Base-by-base conservation (phyloP, 2,797 vertebrate species). In the Scolopax bukidnonensis region DNA sequence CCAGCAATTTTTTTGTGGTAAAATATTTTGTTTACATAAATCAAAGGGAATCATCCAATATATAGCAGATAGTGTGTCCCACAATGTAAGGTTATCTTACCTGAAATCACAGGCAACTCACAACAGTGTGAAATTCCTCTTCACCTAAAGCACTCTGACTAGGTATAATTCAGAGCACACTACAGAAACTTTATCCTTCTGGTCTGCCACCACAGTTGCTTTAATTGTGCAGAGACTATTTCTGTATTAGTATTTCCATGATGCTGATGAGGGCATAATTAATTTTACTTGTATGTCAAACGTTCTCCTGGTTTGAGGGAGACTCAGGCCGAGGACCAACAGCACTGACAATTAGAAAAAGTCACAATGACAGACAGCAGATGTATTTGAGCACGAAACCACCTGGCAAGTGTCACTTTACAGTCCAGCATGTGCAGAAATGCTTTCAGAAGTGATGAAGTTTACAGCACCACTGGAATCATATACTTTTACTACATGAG, bases 321-420 rank as follows among this genome's bases (percentile, higher is more conserved):
- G 30, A 64, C 30, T 74, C 27, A 25, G 23, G 57, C 19, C 40
- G 57, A 60, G 45, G 18, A 30, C 30, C 43, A 74, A 48, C 30
- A 78, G 53, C 47, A 84, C 75, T 84, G 54, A 25, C 54, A 51
- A 41, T 77, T 12, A 82, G 41, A 57, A 87, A 33, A 85, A 56
- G 9, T 9, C 82, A 69, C n/a, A 12, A 10, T 0, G 11, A 96
- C 56, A 77, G 56, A 48, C 65, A 87, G 54, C 73, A 94, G 40
- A 88, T 60, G 83, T 57, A 28, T 21, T 87, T 89, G 56, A 90
- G 89, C 53, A 84, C 36, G 69, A 95, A 96, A 96, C 33, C 69
- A 87, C 91, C 84, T 92, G 93, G 74, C n/a, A 63, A 91, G 83
- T 57, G 67, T 77, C 87, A 93, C 51, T 95, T 94, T 74, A 48